phyloP scores from a whole-genome alignment of 2,888 invertebrate species.

The Cybosia mesomella region DNA sequence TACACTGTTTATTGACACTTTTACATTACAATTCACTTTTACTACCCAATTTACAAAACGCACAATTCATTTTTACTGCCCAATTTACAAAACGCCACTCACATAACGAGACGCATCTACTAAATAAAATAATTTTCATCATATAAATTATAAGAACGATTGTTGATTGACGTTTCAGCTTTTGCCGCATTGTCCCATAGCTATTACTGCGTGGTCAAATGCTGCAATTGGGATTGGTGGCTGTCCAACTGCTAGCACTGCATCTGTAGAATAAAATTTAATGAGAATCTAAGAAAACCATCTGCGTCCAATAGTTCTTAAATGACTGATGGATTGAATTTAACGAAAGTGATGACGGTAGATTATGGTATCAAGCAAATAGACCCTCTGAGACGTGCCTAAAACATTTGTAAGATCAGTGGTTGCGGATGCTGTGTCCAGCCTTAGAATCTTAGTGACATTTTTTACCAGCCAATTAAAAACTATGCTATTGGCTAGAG shows the following conservation, averaged over 20 bases:
- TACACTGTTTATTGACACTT: slow-evolving; percentile 53
- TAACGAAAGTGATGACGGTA: too few species aligned
- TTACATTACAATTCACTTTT: slow-evolving; percentile 32
- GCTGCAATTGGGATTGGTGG: slow-evolving; percentile 80
- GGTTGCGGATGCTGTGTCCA: too few species aligned
- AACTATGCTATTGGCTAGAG: too few species aligned
- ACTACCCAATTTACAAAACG: slow-evolving; percentile 22
- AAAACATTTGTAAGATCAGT: too few species aligned
- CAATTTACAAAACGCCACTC: slow-evolving; percentile 16
- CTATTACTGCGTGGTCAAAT: slow-evolving; percentile 79
- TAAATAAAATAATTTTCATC: slow-evolving; percentile 27
- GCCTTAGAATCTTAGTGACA: background rate
- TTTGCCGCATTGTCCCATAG: slow-evolving; percentile 57
- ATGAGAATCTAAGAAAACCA: slow-evolving; percentile 3
- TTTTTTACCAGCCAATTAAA: background rate
- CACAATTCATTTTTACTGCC: slow-evolving; percentile 20
- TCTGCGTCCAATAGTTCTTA: background rate
- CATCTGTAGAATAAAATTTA: slow-evolving; percentile 65
- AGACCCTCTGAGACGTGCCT: too few species aligned
- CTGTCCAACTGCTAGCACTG: slow-evolving; percentile 78
- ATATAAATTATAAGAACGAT: background rate
- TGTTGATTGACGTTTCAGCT: background rate
- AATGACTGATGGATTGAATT: background rate
- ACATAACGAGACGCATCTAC: slow-evolving; percentile 31
- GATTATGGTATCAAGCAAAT: too few species aligned